Evolutionary conservation across 2,113 vertebrate genomes (phyloP), one percentile per base, ranked within the genome.

Genomic region (Seriola aureovittata): DNA sequence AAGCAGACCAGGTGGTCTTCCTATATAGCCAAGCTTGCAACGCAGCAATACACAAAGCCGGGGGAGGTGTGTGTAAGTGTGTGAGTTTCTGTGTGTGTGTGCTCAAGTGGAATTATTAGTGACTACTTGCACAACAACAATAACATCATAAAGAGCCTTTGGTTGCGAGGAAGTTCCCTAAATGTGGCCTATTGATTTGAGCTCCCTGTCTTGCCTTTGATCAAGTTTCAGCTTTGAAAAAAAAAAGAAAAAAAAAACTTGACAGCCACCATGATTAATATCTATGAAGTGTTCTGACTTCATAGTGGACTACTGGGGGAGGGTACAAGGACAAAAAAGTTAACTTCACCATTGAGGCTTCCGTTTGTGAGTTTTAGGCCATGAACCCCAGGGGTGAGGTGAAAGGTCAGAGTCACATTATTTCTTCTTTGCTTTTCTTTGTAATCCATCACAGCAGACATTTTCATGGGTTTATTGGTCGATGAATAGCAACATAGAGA

Each of bases 1-100:
- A 88, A 90, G 89, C 86, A 55, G 82, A 84, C 84, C 90, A 92
- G 84, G 85, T 92, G 91, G 80, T 91, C 75, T 83, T 84, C 77
- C 75, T 87, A 86, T 88, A 77, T 88, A 77, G 73, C 72, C 48
- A 54, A 78, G 70, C 72, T 82, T 66, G 64, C 29, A 58, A 11
- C 4, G 16, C 67, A 44, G 50, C 42, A 44, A 48, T 34, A 70
- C 81, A 75, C 76, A 88, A 84, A 55, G 75, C 71, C 76, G 72
- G 69, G 64, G 72, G 82, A 75, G 65, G 58, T 85, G 83, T 69
- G 75, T 42, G 46, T 60, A 2, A 59, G 23, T 65, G 48, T 70
- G 81, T 59, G 32, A 14, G 40, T 74, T 0, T 29, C 4, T 62
- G 69, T 55, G 25, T 72, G 54, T 75, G 71, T 59, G 46, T 60